A percentile compares a stretch with the other conserved stretches of the same genome.
Evolutionary conservation across 2,888 invertebrate species (phyloP).

Genomic region (Heliconius ismenius): DNA sequence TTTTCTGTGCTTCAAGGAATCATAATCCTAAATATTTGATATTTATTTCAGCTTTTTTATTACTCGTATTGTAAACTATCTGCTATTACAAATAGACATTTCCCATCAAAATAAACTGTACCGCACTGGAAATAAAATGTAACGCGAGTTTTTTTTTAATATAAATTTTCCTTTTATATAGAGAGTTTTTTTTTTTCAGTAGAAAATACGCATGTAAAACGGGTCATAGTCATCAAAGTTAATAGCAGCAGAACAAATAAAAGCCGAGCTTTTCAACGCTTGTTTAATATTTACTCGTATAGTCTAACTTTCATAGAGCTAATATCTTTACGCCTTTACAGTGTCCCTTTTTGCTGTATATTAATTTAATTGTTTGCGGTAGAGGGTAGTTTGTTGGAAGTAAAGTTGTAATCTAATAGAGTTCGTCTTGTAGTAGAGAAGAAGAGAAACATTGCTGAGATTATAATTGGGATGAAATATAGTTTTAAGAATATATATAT

Average conservation of each 20-base stretch:
- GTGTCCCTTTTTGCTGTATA: constrained; percentile 1
- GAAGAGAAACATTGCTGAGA: not conserved
- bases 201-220: constrained; percentile 45
- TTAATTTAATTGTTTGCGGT: constrained; percentile 12
- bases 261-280: constrained; percentile 49
- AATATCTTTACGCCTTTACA: constrained; percentile 35
- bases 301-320: constrained; percentile 31
- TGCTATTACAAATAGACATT: not conserved
- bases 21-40: no score
- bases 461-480: not conserved
- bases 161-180: constrained; percentile 4
- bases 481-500: not conserved
- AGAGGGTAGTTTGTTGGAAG: not conserved
- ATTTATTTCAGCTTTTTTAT: no score
- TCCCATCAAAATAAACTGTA: constrained; percentile 9
- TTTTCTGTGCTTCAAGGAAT: not conserved
- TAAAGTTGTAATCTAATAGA: constrained; percentile 3
- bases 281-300: constrained; percentile 45
- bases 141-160: constrained; percentile 12
- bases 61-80: no score
- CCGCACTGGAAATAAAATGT: not conserved
- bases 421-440: not conserved
- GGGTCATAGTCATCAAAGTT: constrained; percentile 60
- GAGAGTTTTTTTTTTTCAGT: constrained; percentile 21
- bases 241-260: constrained; percentile 60